These are phyloP conservation scores for Catharus ustulatus DNA, from an alignment of 2,797 vertebrate genomes.

Conservation along the genomic window DNA sequence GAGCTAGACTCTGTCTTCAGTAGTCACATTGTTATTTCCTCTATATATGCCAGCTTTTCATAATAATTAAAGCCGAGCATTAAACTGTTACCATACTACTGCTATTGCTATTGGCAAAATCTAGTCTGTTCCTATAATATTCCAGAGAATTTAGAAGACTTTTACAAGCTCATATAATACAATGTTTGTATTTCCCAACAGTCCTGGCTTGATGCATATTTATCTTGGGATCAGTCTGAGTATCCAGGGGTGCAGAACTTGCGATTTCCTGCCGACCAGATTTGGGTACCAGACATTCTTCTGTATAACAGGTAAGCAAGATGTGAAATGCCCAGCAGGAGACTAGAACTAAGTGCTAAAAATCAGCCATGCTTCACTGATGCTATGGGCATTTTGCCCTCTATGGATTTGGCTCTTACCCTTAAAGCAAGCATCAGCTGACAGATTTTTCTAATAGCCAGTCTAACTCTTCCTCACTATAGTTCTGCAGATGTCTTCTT, in stretches of 20 bases:
- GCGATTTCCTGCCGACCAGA: conserved; percentile 85
- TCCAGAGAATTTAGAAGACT: background rate
- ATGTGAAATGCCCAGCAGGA: fast-evolving
- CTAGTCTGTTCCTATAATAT: background rate
- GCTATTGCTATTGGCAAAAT: background rate
- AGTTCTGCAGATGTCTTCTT: background rate
- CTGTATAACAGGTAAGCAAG: conserved; percentile 88
- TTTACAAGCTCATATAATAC: background rate
- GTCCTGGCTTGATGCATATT: conserved; percentile 87
- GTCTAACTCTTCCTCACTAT: background rate
- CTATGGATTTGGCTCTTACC: background rate
- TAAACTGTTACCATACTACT: background rate
- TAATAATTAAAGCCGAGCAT: background rate
- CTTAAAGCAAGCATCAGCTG: background rate
- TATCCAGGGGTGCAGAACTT: conserved; percentile 88
- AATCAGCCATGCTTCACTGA: background rate
- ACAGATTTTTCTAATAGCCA: background rate
- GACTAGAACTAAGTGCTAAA: background rate
- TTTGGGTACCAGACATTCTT: conserved; percentile 92
- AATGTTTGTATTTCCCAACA: conserved; percentile 54
- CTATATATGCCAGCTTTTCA: background rate
- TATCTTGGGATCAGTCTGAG: conserved; percentile 85
- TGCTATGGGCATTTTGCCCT: background rate
- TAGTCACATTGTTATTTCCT: background rate
- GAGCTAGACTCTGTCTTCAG: background rate